A percentile compares a stretch with the other conserved stretches of the same genome.
Conservation (phyloP, 1,140 invertebrate genomes). For the Macrostomum lignano region DNA sequence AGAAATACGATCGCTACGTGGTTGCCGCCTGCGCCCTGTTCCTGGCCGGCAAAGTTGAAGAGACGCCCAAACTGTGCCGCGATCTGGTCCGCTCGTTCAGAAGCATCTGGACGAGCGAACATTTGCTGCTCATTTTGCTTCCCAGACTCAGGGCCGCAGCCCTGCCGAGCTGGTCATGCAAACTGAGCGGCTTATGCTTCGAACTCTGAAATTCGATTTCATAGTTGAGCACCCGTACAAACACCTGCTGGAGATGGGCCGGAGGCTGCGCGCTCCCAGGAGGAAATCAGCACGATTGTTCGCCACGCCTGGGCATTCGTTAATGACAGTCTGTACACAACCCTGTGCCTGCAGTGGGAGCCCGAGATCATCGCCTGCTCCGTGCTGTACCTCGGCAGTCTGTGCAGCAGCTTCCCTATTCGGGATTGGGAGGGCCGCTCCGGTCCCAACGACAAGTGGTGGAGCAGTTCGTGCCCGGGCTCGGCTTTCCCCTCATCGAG, state of each 20-base stretch:
- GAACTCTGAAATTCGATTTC: slow-evolving; percentile 94
- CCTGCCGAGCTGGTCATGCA: too few relatives aligned
- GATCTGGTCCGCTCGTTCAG: slow-evolving; percentile 93
- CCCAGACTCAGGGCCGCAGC: too few relatives aligned
- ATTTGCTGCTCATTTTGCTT: too few relatives aligned
- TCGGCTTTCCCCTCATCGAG: slow-evolving; percentile 2
- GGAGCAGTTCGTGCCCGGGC: not conserved
- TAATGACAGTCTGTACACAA: slow-evolving; percentile 87
- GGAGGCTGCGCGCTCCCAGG: slow-evolving; percentile 64
- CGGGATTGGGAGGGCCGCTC: slow-evolving; percentile 1
- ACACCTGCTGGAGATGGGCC: slow-evolving; percentile 80
- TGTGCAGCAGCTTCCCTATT: not conserved
- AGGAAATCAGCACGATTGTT: slow-evolving; percentile 85
- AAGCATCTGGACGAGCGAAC: too few relatives aligned
- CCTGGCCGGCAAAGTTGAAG: slow-evolving; percentile 87
- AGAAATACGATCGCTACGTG: slow-evolving; percentile 72
- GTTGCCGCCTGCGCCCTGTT: slow-evolving; percentile 86
- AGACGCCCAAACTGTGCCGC: slow-evolving; percentile 94
- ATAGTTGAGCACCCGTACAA: slow-evolving; percentile 89
- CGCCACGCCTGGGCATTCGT: slow-evolving; percentile 99
- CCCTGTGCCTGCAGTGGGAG: slow-evolving; percentile 85
- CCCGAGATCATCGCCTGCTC: slow-evolving; percentile 47
- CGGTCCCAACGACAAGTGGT: slow-evolving; percentile 2
- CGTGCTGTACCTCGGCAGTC: slow-evolving; percentile 4
- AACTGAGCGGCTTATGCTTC: slow-evolving; percentile 68